Conservation (phyloP, 1,140 invertebrate genomes). For the Aphelinus certus region DNA sequence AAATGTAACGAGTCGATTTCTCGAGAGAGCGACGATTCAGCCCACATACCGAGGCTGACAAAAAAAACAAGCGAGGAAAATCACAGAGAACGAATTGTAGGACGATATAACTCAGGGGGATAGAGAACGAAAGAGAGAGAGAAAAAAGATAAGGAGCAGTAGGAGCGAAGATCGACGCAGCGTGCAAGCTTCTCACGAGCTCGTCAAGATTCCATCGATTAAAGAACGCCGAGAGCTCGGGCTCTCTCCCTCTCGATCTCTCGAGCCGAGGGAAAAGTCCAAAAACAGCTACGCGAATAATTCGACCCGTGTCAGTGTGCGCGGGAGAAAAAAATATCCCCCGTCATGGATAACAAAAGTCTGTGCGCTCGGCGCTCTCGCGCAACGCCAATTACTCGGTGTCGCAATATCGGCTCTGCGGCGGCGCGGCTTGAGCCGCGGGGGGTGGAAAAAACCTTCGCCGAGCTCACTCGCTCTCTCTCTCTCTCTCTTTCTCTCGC, state of each 20-base stretch:
- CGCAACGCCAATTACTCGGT: conserved; percentile 5
- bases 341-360: conserved; percentile 22
- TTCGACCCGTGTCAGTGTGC: neutral
- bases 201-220: conserved; percentile 30
- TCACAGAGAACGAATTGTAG: too few relatives aligned
- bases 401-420: conserved; percentile 6
- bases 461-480: too few relatives aligned
- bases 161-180: conserved; percentile 1
- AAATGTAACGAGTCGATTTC: too few relatives aligned
- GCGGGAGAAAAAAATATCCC: neutral
- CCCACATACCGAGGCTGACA: too few relatives aligned
- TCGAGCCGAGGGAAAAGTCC: neutral
- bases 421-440: neutral
- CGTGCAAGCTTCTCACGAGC: neutral
- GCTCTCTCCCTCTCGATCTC: too few relatives aligned
- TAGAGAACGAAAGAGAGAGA: too few relatives aligned
- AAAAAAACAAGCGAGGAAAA: too few relatives aligned
- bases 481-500: too few relatives aligned
- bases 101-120: too few relatives aligned
- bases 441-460: neutral
- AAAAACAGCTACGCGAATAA: neutral
- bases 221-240: too few relatives aligned
- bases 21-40: too few relatives aligned
- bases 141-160: too few relatives aligned
- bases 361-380: neutral